phyloP scores from a whole-genome alignment of 2,888 invertebrate species.

The Noctuana brunneofusca region DNA sequence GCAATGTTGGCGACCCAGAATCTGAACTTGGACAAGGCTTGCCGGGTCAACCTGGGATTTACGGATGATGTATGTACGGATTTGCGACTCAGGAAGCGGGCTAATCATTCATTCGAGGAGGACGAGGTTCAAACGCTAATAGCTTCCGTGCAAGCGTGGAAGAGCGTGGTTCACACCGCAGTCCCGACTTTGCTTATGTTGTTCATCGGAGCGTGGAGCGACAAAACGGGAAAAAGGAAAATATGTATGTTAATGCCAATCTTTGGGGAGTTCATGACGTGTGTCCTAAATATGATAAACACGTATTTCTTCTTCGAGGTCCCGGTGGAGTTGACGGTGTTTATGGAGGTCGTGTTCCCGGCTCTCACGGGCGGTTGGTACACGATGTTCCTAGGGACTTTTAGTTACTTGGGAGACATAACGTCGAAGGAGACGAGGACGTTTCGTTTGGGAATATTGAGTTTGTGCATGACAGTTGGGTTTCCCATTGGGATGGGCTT shows the following conservation, averaged over 20 bases:
- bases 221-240: conserved; percentile 82
- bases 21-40: conserved; percentile 92
- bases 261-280: conserved; percentile 79
- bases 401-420: conserved; percentile 84
- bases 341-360: conserved; percentile 80
- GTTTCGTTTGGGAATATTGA: conserved; percentile 81
- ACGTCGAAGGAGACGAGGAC: conserved; percentile 82
- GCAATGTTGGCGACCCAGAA: conserved; percentile 91
- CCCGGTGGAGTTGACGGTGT: conserved; percentile 77
- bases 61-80: conserved; percentile 88
- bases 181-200: conserved; percentile 80
- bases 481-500: conserved; percentile 75
- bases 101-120: conserved; percentile 85
- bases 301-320: conserved; percentile 81
- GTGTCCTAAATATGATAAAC: conserved; percentile 76
- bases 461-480: conserved; percentile 75
- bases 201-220: conserved; percentile 85
- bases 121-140: conserved; percentile 84
- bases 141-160: conserved; percentile 80
- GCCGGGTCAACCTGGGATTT: conserved; percentile 89
- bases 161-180: conserved; percentile 78
- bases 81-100: conserved; percentile 86
- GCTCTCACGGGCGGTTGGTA: conserved; percentile 82
- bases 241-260: conserved; percentile 84
- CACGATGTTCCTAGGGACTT: conserved; percentile 81